phyloP scores from a whole-genome alignment of 1,140 invertebrate genomes.

The Drosophila quadrilineata region DNA sequence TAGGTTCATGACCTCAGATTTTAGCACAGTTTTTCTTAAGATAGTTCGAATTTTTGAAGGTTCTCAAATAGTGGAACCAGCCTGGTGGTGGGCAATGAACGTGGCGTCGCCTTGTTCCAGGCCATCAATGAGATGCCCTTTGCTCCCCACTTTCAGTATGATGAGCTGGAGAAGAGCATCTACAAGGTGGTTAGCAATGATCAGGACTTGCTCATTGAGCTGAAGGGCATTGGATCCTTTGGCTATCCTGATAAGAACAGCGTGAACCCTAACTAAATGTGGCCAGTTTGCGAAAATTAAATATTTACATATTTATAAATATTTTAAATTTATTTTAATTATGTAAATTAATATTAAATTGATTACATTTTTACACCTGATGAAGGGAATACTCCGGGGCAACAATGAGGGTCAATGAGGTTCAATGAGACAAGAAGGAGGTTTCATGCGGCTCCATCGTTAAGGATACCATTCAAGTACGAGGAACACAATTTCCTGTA shows the following conservation, averaged over 20 bases:
- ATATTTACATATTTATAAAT: too few relatives aligned
- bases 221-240: slow-evolving; percentile 83
- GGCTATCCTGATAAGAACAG: slow-evolving; percentile 66
- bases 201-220: slow-evolving; percentile 83
- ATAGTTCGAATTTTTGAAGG: too few relatives aligned
- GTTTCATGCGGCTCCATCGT: not conserved
- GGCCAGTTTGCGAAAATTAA: not conserved
- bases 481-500: not conserved
- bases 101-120: slow-evolving; percentile 85
- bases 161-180: slow-evolving; percentile 84
- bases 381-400: too few relatives aligned
- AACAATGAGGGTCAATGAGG: too few relatives aligned
- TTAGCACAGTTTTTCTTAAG: accelerated
- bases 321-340: too few relatives aligned
- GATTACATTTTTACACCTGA: too few relatives aligned
- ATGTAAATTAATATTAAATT: too few relatives aligned
- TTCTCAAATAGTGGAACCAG: slow-evolving; percentile 86
- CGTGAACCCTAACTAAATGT: not conserved
- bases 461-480: not conserved
- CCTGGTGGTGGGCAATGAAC: slow-evolving; percentile 85
- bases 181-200: slow-evolving; percentile 84
- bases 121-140: slow-evolving; percentile 86
- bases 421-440: too few relatives aligned
- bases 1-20: not conserved
- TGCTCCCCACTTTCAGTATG: slow-evolving; percentile 85